Evolutionary conservation across 2,113 vertebrate species (phyloP), one percentile per base, ranked within the genome.

Genomic region (Neolamprologus ventralis): DNA sequence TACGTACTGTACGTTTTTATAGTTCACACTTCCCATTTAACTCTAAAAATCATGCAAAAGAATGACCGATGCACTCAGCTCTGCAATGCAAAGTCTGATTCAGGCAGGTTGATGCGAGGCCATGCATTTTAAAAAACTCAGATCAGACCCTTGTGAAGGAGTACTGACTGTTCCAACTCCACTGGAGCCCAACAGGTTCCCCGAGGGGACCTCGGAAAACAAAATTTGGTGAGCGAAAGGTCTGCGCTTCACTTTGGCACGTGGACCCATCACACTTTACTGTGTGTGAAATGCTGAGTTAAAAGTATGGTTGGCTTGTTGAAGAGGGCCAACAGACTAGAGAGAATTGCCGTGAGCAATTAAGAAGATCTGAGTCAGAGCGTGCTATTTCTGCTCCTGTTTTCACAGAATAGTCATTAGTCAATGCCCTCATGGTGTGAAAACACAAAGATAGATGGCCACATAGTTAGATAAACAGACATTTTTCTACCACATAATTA

Each of bases 341-440:
- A 88, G 83, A 87, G 86, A 92, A 88, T 89, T 84, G 91, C 92
- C 91, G 84, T 16, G 31, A 92, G 93, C 91, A 92, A 90, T 90
- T 91, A 90, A 90, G 85, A 91, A 75, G 47, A 88, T 82, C 47
- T 93, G 91, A 95, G 79, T 94, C 91, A 92, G 73, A 78, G 49
- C 19, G 57, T 55, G 86, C 71, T 88, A 87, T 88, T 90, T 93
- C 84, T 89, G 89, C 53, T 91, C 40, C 35, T 31, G 55, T 88
- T 91, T 83, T 40, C 81, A 85, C 83, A 90, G 81, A 85, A 88
- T 81, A 90, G 53, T 88, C 83, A 83, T 94, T 91, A 86, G 80
- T 90, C 83, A 87, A 51, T 85, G 37, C 19, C 71, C 55, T 85
- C 33, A 37, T 79, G 57, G 79, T 87, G 87, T 85, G 49, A 85